Evolutionary conservation across 2,797 vertebrate species (phyloP).

Genomic region (Schizopygopsis malacanthus): DNA sequence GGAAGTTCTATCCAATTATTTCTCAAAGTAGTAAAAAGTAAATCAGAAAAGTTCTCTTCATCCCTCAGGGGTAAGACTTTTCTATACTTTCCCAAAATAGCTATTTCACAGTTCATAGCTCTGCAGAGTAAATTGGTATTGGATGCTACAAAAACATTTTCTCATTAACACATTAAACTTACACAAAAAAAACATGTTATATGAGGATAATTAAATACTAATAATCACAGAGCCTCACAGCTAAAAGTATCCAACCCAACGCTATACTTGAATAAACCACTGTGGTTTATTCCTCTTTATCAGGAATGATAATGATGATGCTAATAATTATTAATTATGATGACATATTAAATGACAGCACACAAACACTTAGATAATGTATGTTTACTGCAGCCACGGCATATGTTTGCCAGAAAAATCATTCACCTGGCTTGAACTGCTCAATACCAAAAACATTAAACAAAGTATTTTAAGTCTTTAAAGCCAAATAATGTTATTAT

Average conservation of each 20-base stretch:
- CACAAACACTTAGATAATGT: background rate
- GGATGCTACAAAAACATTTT: slow-evolving; percentile 38
- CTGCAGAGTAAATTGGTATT: slow-evolving; percentile 43
- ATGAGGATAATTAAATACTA: slow-evolving; percentile 39
- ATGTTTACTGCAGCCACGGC: slow-evolving; percentile 39
- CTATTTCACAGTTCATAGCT: slow-evolving; percentile 46
- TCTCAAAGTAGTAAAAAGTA: slow-evolving; percentile 50
- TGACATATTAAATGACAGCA: background rate
- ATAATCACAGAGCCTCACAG: slow-evolving; percentile 30
- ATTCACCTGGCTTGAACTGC: slow-evolving; percentile 49
- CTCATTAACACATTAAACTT: slow-evolving; percentile 40
- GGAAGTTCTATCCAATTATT: slow-evolving; percentile 47
- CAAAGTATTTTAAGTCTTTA: slow-evolving; percentile 12
- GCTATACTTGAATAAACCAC: background rate
- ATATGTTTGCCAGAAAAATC: slow-evolving; percentile 45
- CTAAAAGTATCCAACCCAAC: slow-evolving; percentile 9
- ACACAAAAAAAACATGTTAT: background rate
- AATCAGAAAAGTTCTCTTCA: slow-evolving; percentile 49
- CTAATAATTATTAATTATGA: slow-evolving; percentile 24
- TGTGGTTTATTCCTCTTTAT: slow-evolving; percentile 21
- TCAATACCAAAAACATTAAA: slow-evolving; percentile 19
- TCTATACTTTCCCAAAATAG: slow-evolving; percentile 39
- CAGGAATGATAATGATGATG: slow-evolving; percentile 9
- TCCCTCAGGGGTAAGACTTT: slow-evolving; percentile 43
- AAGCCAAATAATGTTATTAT: background rate